phyloP scores from a whole-genome alignment of 2,888 invertebrate species.

The Ennomos erosarius region DNA sequence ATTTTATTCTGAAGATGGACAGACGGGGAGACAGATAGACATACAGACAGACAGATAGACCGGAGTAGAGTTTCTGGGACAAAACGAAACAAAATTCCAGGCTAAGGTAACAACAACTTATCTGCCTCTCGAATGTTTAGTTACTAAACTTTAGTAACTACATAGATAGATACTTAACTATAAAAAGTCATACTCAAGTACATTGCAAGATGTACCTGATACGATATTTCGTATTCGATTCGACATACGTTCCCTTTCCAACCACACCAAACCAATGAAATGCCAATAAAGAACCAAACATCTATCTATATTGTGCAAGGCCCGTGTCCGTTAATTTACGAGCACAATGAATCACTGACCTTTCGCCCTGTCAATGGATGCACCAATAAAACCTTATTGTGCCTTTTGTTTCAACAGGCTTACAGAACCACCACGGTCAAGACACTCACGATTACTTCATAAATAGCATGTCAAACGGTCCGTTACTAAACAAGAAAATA shows the following conservation, averaged over 20 bases:
- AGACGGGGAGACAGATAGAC: no score
- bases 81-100: no score
- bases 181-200: no score
- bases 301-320: slow-evolving; percentile 27
- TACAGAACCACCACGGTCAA: slow-evolving; percentile 27
- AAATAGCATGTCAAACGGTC: slow-evolving; percentile 19
- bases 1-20: no score
- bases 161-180: no score
- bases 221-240: neutral
- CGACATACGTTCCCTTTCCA: neutral
- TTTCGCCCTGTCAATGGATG: slow-evolving; percentile 37
- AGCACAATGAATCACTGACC: slow-evolving; percentile 37
- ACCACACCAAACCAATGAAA: neutral
- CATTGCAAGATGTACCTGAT: no score
- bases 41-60: no score
- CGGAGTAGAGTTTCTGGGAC: no score
- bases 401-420: slow-evolving; percentile 12
- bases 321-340: slow-evolving; percentile 30
- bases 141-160: no score
- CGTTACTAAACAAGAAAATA: slow-evolving; percentile 3
- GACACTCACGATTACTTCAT: slow-evolving; percentile 25
- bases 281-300: slow-evolving; percentile 1
- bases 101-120: no score
- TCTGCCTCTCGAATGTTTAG: no score
- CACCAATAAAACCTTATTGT: slow-evolving; percentile 23